A percentile compares a stretch with the other conserved stretches of the same genome.
phyloP scores from a whole-genome alignment of 2,888 invertebrate species.

The Arctia plantaginis region DNA sequence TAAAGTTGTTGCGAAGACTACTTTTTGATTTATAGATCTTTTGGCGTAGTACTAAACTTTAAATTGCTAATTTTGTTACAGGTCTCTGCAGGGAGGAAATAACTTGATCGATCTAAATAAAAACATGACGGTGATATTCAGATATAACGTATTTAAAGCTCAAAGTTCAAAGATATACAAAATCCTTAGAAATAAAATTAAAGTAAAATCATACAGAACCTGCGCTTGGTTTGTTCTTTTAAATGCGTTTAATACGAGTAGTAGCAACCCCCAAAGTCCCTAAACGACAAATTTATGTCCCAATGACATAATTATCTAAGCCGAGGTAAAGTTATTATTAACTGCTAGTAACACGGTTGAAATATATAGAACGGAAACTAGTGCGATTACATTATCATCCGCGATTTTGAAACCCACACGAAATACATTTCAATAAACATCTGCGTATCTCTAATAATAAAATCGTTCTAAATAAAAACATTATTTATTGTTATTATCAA shows the following conservation, averaged over 20 bases:
- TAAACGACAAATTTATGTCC: not conserved
- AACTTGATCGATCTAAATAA: too few relatives aligned
- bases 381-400: not conserved
- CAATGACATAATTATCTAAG: not conserved
- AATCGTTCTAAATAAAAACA: not conserved
- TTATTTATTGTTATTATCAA: not conserved
- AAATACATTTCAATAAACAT: not conserved
- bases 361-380: conserved; percentile 8
- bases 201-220: too few relatives aligned
- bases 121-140: not conserved
- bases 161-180: not conserved
- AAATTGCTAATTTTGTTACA: not conserved
- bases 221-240: not conserved
- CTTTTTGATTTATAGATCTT: too few relatives aligned
- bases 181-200: not conserved
- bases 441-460: not conserved
- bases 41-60: too few relatives aligned
- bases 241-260: not conserved
- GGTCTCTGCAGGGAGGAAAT: not conserved
- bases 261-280: not conserved
- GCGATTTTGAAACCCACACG: not conserved
- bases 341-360: not conserved
- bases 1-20: too few relatives aligned
- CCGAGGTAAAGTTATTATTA: not conserved
- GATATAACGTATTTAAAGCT: not conserved